Conservation (phyloP, 2,888 invertebrate genomes). For the Conus canariensis region DNA sequence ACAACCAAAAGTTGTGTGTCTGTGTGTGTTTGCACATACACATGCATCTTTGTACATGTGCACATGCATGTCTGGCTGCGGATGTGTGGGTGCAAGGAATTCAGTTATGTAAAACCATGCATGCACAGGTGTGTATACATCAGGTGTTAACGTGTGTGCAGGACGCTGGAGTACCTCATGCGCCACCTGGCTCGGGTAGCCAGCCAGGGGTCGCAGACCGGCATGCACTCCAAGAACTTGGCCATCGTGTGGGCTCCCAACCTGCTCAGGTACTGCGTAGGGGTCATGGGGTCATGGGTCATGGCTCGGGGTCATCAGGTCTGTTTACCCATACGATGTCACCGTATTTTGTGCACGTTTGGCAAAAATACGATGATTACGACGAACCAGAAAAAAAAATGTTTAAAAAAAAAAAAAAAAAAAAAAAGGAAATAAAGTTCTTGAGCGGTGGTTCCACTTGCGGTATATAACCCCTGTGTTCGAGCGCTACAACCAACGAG, state of each 20-base stretch:
- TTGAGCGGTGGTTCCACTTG: too few relatives aligned
- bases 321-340: too few relatives aligned
- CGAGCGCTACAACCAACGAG: too few relatives aligned
- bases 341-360: too few relatives aligned
- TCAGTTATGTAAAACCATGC: too few relatives aligned
- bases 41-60: background rate
- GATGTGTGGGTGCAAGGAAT: background rate
- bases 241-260: constrained; percentile 98
- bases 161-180: constrained; percentile 95
- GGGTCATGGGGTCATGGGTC: background rate
- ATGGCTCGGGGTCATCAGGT: too few relatives aligned
- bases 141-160: constrained; percentile 75
- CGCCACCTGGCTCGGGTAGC: constrained; percentile 94
- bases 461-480: too few relatives aligned
- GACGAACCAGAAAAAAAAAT: background rate
- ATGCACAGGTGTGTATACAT: too few relatives aligned
- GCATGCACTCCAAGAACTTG: constrained; percentile 98
- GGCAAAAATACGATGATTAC: too few relatives aligned
- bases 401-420: background rate
- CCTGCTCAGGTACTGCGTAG: constrained; percentile 85
- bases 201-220: constrained; percentile 90
- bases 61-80: background rate
- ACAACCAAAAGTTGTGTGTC: background rate
- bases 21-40: too few relatives aligned
- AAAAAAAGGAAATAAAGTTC: background rate